Conservation (phyloP, 2,797 vertebrate genomes). For the Ataeniobius toweri region DNA sequence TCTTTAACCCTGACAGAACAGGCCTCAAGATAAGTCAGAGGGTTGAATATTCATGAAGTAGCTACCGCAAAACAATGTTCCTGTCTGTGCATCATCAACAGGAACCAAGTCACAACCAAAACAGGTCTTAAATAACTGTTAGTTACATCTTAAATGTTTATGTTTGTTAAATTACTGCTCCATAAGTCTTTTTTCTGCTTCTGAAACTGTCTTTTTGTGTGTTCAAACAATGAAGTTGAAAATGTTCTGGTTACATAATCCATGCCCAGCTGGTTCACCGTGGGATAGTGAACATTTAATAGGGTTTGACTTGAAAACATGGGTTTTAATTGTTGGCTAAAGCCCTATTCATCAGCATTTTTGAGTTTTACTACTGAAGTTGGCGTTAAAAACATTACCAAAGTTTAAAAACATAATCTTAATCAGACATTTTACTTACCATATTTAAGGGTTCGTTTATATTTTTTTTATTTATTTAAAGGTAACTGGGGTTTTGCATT, state of each 20-base stretch:
- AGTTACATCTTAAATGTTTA: not conserved
- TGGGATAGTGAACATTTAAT: not conserved
- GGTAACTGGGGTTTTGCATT: not conserved
- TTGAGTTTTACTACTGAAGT: not conserved
- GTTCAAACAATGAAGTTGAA: not conserved
- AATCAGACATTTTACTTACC: not conserved
- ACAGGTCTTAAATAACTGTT: not conserved
- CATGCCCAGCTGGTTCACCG: not conserved
- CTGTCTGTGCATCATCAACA: not conserved
- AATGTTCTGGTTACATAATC: not conserved
- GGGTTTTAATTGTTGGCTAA: not conserved
- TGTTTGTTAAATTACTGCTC: not conserved
- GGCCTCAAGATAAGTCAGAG: slow-evolving; percentile 22
- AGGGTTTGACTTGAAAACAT: not conserved
- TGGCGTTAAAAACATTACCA: not conserved
- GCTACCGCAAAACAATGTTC: slow-evolving; percentile 21
- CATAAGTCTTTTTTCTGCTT: not conserved
- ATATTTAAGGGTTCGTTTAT: not conserved
- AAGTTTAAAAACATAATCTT: not conserved
- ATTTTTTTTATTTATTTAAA: not conserved
- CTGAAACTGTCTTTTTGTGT: not conserved
- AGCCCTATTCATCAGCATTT: not conserved
- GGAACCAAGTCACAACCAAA: not conserved
- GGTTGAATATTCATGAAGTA: slow-evolving; percentile 37
- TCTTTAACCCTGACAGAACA: slow-evolving; percentile 9